Evolutionary conservation across 2,888 invertebrate genomes (phyloP).

Genomic region (Neuroscelio doddi): DNA sequence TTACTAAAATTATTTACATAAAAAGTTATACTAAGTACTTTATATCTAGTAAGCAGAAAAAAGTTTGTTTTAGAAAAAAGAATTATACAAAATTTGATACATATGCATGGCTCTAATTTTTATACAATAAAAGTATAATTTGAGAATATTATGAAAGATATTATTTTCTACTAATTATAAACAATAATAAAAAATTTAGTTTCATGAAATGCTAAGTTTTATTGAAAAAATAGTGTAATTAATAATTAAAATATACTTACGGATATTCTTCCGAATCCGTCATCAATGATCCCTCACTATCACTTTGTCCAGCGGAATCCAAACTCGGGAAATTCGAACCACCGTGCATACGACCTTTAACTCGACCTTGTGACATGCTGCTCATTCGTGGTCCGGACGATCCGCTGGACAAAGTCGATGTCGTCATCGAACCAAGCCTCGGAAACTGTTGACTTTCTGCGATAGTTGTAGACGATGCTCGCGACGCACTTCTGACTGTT

Average conservation of each 20-base stretch:
- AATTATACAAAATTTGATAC: too few species aligned
- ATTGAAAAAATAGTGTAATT: conserved; percentile 1
- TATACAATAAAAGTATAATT: too few species aligned
- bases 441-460: conserved; percentile 66
- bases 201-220: too few species aligned
- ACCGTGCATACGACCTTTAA: conserved; percentile 66
- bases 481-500: conserved; percentile 88
- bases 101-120: too few species aligned
- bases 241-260: conserved; percentile 72
- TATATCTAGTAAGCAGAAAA: too few species aligned
- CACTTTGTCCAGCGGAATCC: conserved; percentile 76
- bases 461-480: conserved; percentile 68
- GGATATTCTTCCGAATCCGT: conserved; percentile 84
- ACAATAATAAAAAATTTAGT: conserved; percentile 6
- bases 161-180: too few species aligned
- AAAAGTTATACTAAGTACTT: too few species aligned
- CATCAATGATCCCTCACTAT: conserved; percentile 73
- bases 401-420: conserved; percentile 70
- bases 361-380: conserved; percentile 67
- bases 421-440: conserved; percentile 71
- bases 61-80: too few species aligned
- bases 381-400: conserved; percentile 75
- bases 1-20: too few species aligned
- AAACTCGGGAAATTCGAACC: conserved; percentile 73
- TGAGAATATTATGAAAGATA: too few species aligned